phyloP scores from a whole-genome alignment of 2,888 invertebrate genomes.

The Drosophila setosimentum region DNA sequence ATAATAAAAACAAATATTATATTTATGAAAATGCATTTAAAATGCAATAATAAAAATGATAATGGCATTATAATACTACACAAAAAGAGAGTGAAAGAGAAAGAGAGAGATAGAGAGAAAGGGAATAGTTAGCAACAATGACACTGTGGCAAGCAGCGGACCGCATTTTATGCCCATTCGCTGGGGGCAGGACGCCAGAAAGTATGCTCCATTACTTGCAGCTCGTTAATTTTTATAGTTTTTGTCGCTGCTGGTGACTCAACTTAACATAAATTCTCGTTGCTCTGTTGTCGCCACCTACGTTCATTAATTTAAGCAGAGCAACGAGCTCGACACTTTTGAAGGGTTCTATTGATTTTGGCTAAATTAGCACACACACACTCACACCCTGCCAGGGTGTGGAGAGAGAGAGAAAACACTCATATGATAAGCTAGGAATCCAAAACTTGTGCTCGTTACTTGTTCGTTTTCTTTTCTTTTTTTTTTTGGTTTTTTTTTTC shows the following conservation, averaged over 20 bases:
- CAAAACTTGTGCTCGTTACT: conserved; percentile 26
- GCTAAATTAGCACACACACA: conserved; percentile 73
- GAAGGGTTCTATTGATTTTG: conserved; percentile 75
- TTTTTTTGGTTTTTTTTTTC: neutral
- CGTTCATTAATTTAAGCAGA: conserved; percentile 58
- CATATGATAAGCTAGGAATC: conserved; percentile 21
- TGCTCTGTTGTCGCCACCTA: conserved; percentile 56
- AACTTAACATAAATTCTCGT: conserved; percentile 61
- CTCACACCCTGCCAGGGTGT: neutral
- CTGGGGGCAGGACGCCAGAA: conserved; percentile 50
- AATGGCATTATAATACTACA: conserved; percentile 76
- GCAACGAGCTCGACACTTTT: conserved; percentile 27
- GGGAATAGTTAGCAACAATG: conserved; percentile 41
- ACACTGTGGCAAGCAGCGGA: conserved; percentile 47
- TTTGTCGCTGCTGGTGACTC: conserved; percentile 59
- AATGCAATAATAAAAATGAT: conserved; percentile 78
- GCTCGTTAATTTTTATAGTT: conserved; percentile 79
- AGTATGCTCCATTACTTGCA: conserved; percentile 79
- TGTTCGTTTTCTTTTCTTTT: conserved; percentile 10
- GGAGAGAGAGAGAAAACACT: neutral
- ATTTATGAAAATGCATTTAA: conserved; percentile 71
- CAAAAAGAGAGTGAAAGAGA: conserved; percentile 9
- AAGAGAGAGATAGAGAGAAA: neutral
- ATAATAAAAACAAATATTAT: conserved; percentile 18
- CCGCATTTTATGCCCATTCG: conserved; percentile 75